These are phyloP conservation scores for Charaxes varanes DNA, from an alignment of 1,140 invertebrate species.

Conservation along the genomic window DNA sequence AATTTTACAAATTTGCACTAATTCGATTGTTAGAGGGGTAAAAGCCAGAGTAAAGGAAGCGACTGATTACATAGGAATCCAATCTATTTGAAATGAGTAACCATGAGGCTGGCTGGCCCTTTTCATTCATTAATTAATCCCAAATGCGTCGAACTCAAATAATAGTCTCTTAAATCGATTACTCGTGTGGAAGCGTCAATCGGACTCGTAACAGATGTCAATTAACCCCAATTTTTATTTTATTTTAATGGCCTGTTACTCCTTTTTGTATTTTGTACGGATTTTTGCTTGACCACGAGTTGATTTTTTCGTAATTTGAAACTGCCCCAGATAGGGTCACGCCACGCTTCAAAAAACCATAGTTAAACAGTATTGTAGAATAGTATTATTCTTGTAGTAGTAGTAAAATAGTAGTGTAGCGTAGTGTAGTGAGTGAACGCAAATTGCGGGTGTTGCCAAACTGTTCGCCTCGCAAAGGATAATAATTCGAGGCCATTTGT, in stretches of 20 bases:
- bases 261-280: not conserved
- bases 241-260: not conserved
- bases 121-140: constrained; percentile 70
- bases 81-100: constrained; percentile 53
- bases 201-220: constrained; percentile 47
- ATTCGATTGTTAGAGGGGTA: too few relatives aligned
- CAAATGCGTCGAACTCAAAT: constrained; percentile 54
- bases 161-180: constrained; percentile 66
- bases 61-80: constrained; percentile 44
- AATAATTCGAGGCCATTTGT: too few relatives aligned
- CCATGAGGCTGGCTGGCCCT: constrained; percentile 53
- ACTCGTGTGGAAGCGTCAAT: constrained; percentile 53
- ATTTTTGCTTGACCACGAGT: not conserved
- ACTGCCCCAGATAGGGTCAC: too few relatives aligned
- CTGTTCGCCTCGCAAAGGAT: too few relatives aligned
- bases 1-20: too few relatives aligned
- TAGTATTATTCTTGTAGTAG: too few relatives aligned
- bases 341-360: too few relatives aligned
- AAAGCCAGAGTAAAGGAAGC: constrained; percentile 19
- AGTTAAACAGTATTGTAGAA: too few relatives aligned
- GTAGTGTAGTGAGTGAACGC: too few relatives aligned
- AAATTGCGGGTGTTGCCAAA: too few relatives aligned
- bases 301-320: not conserved
- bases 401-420: too few relatives aligned
- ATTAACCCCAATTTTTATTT: constrained; percentile 33